A percentile compares a stretch with the other conserved stretches of the same genome.
Conservation (phyloP, 2,113 vertebrate species). For the Cricetomys ansorgei region DNA sequence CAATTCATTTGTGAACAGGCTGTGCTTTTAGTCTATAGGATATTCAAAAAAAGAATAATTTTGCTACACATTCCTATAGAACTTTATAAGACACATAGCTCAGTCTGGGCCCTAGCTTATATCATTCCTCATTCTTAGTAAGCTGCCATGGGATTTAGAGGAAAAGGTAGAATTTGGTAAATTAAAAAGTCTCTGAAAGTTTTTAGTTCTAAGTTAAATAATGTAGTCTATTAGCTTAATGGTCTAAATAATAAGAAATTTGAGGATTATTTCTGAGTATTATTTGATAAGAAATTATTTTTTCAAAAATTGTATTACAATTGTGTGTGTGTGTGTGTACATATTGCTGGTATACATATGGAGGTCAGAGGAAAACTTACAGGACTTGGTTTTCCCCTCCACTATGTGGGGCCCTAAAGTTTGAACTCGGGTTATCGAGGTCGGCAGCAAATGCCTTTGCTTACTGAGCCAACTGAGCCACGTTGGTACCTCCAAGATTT, state of each 20-base stretch:
- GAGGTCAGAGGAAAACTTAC: background rate
- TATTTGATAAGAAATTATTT: background rate
- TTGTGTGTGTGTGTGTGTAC: background rate
- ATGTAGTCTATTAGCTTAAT: background rate
- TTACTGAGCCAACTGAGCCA: background rate
- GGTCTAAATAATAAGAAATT: background rate
- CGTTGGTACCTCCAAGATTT: background rate
- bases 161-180: background rate
- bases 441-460: background rate
- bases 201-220: conserved; percentile 39
- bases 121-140: background rate
- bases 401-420: background rate
- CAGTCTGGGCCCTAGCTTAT: background rate
- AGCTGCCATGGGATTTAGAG: background rate
- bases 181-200: conserved; percentile 1
- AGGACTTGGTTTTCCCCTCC: background rate
- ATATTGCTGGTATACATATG: background rate
- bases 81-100: background rate
- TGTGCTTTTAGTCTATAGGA: conserved; percentile 2
- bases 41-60: conserved; percentile 8
- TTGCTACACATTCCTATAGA: background rate
- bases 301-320: background rate
- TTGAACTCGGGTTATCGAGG: background rate
- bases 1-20: conserved; percentile 70
- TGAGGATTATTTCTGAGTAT: background rate